These are phyloP conservation scores for Styela clava DNA, from an alignment of 23 tunicate species.

Conservation along the genomic window DNA sequence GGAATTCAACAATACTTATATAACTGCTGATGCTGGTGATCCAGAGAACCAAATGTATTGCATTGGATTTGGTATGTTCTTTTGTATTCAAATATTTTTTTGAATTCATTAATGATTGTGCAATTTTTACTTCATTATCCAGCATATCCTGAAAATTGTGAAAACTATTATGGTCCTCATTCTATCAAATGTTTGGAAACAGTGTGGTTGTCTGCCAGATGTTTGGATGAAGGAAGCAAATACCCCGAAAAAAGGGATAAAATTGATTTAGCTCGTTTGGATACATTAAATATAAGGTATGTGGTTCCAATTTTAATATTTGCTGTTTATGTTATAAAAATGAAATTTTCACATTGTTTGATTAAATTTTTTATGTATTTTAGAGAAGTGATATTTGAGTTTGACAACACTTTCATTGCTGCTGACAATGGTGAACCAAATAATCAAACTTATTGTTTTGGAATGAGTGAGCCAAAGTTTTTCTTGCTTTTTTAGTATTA, in stretches of 20 bases:
- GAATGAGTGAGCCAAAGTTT: constrained; percentile 31
- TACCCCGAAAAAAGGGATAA: constrained; percentile 1
- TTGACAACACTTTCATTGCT: neutral
- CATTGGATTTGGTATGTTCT: constrained; percentile 29
- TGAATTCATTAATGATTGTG: neutral
- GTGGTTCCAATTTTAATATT: neutral
- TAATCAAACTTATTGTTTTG: constrained; percentile 25
- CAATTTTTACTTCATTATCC: neutral
- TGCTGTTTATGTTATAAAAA: neutral
- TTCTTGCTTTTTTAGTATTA: too few relatives aligned
- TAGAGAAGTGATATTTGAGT: neutral
- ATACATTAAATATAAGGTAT: neutral
- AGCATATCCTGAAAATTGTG: constrained; percentile 5
- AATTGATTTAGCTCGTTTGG: neutral
- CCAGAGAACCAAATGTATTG: constrained; percentile 1
- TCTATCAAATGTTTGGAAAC: constrained; percentile 20
- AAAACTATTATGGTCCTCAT: constrained; percentile 16
- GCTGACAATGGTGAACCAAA: neutral
- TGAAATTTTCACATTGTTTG: too few relatives aligned
- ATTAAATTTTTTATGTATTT: too few relatives aligned
- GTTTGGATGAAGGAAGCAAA: constrained; percentile 3
- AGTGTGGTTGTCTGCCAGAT: constrained; percentile 9
- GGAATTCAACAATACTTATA: neutral
- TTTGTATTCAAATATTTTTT: neutral
- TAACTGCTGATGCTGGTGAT: constrained; percentile 22